Conservation (phyloP, 2,888 invertebrate species). For the Athalia circularis region DNA sequence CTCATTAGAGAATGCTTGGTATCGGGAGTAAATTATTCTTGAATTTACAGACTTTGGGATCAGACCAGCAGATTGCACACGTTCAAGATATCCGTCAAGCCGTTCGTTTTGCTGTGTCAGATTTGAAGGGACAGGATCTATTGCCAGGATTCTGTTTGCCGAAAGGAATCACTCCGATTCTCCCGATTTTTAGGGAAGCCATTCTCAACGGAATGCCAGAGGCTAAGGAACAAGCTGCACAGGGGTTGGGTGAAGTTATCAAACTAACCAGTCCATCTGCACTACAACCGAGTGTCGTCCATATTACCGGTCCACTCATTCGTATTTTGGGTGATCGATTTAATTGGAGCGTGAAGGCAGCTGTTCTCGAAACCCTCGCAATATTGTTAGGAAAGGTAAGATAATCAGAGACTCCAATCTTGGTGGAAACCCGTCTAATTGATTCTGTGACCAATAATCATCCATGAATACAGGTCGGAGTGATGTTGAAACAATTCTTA, state of each 20-base stretch:
- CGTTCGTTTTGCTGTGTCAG: constrained; percentile 91
- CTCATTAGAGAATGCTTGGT: not conserved
- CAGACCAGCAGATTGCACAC: constrained; percentile 89
- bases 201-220: constrained; percentile 96
- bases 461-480: constrained; percentile 83
- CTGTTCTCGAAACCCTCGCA: constrained; percentile 95
- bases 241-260: constrained; percentile 89
- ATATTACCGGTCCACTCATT: constrained; percentile 98
- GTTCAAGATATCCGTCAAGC: constrained; percentile 94
- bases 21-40: constrained; percentile 40
- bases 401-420: not conserved
- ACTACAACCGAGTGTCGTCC: constrained; percentile 95
- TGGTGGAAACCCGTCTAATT: too few relatives aligned
- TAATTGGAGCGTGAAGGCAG: constrained; percentile 94
- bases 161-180: constrained; percentile 94
- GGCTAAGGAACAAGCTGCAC: constrained; percentile 95
- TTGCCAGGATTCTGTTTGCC: constrained; percentile 95
- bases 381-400: constrained; percentile 91
- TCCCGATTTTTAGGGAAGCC: constrained; percentile 97
- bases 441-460: not conserved
- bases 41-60: constrained; percentile 82
- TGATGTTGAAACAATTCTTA: constrained; percentile 96
- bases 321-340: constrained; percentile 97
- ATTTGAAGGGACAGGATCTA: constrained; percentile 85
- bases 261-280: constrained; percentile 89